phyloP scores from a whole-genome alignment of 2,888 invertebrate genomes.

The Pterostichus niger region DNA sequence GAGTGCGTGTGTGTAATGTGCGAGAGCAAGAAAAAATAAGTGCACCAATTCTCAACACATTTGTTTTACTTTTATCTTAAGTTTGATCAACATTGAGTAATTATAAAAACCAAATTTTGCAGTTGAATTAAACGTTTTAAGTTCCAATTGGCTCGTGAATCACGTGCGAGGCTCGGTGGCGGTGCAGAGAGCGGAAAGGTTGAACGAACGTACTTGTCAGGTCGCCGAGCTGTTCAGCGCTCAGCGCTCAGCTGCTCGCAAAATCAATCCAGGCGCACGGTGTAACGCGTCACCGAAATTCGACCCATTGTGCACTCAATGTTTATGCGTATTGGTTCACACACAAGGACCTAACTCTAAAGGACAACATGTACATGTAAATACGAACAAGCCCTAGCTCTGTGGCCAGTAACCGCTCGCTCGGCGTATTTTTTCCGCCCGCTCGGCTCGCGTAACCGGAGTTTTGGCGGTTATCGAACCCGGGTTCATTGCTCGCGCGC shows the following conservation, averaged over 20 bases:
- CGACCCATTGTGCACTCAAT: neutral
- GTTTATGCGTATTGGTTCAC: neutral
- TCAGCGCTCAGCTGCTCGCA: slow-evolving; percentile 64
- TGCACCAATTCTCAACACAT: slow-evolving; percentile 59
- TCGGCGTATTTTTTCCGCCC: slow-evolving; percentile 59
- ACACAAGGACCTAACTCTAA: no score
- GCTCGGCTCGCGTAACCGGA: slow-evolving; percentile 58
- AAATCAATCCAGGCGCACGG: slow-evolving; percentile 46
- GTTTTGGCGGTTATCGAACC: slow-evolving; percentile 66
- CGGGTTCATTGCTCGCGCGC: slow-evolving; percentile 67
- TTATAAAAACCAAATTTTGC: slow-evolving; percentile 59
- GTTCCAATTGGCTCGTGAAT: slow-evolving; percentile 59
- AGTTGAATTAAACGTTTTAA: slow-evolving; percentile 57
- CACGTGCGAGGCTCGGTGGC: slow-evolving; percentile 47
- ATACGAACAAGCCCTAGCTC: neutral
- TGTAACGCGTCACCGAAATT: slow-evolving; percentile 25
- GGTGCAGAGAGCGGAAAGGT: slow-evolving; percentile 60
- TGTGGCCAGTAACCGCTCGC: slow-evolving; percentile 20
- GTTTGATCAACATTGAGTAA: slow-evolving; percentile 46
- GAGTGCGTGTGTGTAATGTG: slow-evolving; percentile 43
- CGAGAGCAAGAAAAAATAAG: slow-evolving; percentile 52
- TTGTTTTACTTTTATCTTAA: slow-evolving; percentile 51
- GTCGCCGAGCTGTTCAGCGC: slow-evolving; percentile 56
- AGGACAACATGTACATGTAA: no score
- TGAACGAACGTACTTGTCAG: slow-evolving; percentile 67